Base-by-base conservation (phyloP, 2,797 vertebrate species). In the Perodicticus potto region DNA sequence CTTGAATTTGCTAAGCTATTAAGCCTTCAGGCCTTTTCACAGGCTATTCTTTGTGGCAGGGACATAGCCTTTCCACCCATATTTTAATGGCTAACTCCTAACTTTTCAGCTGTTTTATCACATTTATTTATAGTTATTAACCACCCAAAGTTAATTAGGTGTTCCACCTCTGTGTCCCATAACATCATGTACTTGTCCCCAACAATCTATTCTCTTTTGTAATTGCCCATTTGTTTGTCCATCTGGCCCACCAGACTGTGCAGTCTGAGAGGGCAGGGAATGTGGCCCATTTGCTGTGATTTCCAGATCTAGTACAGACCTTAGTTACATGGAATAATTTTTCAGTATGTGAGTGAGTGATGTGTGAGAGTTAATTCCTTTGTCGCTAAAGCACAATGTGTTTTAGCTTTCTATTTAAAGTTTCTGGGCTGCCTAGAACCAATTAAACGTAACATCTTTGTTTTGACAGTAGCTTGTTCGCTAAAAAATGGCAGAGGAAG, bases 381-480 rank as follows among this genome's bases (percentile, higher is more conserved):
- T 94, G 76, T 93, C 1, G 2, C 69, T 97, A 80, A 91, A 87
- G 67, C 57, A 69, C 86, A 95, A 0, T 4, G 55, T 94, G 80
- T 81, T 89, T 89, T 65, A 92, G 80, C 3, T 16, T 96, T 96
- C 93, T 97, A 74, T 95, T 96, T 97, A 70, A 95, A 94, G 91
- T 95, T 96, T 96, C 94, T 76, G 89, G 74, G 89, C 89, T 94
- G 93, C 86, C 89, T 95, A 89, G 96, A 94, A 91, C 92, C 10
- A 22, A 72, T 93, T 87, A 89, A 96, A 95, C 91, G 82, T 96
- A 80, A 84, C 55, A 74, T 96, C 94, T 97, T 96, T 96, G 91
- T 96, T 97, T 97, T 97, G 96, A 96, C 96, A 97, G 88, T 72
- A 80, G 72, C n/a, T 57, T 14, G 57, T 89, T 95, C 53, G 10